Conservation (phyloP, 1,140 invertebrate genomes). For the Rhopalosiphum padi region DNA sequence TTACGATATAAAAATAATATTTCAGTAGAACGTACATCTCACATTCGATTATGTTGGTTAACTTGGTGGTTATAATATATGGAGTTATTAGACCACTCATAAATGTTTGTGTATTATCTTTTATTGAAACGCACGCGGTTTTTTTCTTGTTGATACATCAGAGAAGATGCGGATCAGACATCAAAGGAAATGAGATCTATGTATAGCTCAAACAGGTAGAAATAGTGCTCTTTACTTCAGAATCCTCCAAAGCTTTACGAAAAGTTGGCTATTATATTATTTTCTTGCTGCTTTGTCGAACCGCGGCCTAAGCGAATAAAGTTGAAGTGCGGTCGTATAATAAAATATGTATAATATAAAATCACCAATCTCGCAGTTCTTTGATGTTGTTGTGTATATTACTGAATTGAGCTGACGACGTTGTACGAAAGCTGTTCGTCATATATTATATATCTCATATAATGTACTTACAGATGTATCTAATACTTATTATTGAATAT, state of each 20-base stretch:
- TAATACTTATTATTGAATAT: not conserved
- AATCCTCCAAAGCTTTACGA: conserved; percentile 7
- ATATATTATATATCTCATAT: too few relatives aligned
- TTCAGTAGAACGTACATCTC: not conserved
- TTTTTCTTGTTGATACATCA: conserved; percentile 1
- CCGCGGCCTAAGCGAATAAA: not conserved
- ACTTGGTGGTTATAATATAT: not conserved
- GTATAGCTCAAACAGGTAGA: not conserved
- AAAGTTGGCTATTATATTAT: conserved; percentile 29
- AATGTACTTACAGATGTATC: not conserved
- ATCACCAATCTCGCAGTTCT: not conserved
- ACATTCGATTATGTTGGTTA: not conserved
- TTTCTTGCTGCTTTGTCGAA: not conserved
- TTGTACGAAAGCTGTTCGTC: not conserved
- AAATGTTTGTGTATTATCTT: conserved; percentile 7
- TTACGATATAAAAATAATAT: not conserved
- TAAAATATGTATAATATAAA: not conserved
- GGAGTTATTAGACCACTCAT: not conserved
- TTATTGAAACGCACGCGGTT: not conserved
- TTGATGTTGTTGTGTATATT: not conserved
- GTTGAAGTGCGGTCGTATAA: not conserved
- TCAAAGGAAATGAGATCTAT: not conserved
- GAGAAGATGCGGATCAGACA: not conserved
- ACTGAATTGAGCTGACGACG: not conserved
- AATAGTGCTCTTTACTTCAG: not conserved